Base-by-base conservation (phyloP, 2,797 vertebrate genomes). In the Orientallactaga sibirica region DNA sequence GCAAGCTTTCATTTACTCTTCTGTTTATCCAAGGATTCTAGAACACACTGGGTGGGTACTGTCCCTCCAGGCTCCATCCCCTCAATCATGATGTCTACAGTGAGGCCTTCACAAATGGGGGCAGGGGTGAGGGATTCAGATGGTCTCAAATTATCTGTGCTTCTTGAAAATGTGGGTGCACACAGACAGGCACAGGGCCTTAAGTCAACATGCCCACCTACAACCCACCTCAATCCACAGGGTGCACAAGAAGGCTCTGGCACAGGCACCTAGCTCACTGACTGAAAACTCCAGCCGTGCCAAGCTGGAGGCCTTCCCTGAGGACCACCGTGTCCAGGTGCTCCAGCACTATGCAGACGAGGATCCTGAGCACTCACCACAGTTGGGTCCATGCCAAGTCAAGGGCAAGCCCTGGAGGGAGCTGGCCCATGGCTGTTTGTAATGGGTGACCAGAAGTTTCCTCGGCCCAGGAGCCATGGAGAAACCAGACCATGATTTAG, bases 371-470 rank as follows among this genome's bases (percentile, higher is more conserved):
- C 8, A 12, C 3, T 3, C 0, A 25, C 10, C 19, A 3, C 2
- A 0, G 52, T 5, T 5, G 6, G 29, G n/a, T 29, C 33, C 16
- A 7, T 1, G 20, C 20, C 18, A 5, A 0, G 2, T 19, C 48
- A 41, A 86, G 22, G 12, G 15, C 55, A 52, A n/a, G 20, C 4
- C 27, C 3, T 5, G 29, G 81, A 41, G 7, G 7, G 6, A 2
- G 33, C 1, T 4, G 1, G 8, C 7, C 58, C 3, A 0, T 3
- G 70, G 33, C 33, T 10, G 11, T 61, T 29, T 0, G 0, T 5
- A 25, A 0, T 2, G 20, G 22, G 16, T 8, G 24, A 25, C 41
- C 33, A 43, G 70, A 11, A 14, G 19, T 62, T 27, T 1, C 61
- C 75, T 0, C 7, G 6, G 18, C 25, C 33, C 15, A 19, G 2